phyloP scores from a whole-genome alignment of 2,888 invertebrate genomes.

The Stictocephala bisonia region DNA sequence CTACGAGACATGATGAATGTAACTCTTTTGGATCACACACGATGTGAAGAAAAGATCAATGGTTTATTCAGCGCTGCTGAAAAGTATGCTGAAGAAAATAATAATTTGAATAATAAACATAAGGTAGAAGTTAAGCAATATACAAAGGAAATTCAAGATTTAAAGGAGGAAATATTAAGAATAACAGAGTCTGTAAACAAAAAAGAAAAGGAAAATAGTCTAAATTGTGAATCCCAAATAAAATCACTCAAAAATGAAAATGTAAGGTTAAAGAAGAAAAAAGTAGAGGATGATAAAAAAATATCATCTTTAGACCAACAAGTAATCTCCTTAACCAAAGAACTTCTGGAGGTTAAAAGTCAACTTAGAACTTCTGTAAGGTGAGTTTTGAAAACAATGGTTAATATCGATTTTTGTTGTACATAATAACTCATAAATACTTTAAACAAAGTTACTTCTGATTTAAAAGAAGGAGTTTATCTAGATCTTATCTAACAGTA shows the following conservation, averaged over 20 bases:
- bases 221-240: neutral
- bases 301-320: conserved; percentile 24
- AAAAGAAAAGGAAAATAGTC: neutral
- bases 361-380: conserved; percentile 27
- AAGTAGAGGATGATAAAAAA: conserved; percentile 12
- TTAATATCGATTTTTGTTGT: no score
- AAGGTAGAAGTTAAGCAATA: conserved; percentile 12
- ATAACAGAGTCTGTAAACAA: neutral
- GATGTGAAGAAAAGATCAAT: neutral
- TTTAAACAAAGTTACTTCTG: neutral
- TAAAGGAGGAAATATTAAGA: neutral
- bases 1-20: neutral
- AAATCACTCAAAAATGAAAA: conserved; percentile 14
- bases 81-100: conserved; percentile 31
- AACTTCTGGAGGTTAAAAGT: conserved; percentile 19
- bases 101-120: neutral
- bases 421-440: neutral
- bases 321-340: conserved; percentile 23
- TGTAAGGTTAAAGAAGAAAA: conserved; percentile 17
- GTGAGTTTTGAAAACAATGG: neutral
- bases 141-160: neutral
- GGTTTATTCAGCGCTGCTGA: conserved; percentile 2
- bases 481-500: no score
- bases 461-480: no score
- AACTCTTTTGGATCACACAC: neutral